A percentile compares a stretch with the other conserved stretches of the same genome.
Conservation (phyloP, 2,888 invertebrate genomes). For the Ophioninae sp. region DNA sequence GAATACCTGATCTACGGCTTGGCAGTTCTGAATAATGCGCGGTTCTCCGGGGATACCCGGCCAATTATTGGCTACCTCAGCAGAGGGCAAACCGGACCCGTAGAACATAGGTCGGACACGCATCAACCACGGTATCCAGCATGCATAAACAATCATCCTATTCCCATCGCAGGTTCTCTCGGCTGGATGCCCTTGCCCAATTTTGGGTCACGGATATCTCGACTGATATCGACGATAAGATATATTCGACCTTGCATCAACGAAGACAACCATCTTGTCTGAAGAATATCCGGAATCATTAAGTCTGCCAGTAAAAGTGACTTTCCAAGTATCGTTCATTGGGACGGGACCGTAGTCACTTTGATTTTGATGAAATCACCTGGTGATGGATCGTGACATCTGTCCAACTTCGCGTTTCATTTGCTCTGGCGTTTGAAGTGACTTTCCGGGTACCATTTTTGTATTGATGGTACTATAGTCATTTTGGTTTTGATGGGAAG, state of each 20-base stretch:
- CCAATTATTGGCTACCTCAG: conserved; percentile 61
- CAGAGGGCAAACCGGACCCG: conserved; percentile 33
- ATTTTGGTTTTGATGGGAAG: too few relatives aligned
- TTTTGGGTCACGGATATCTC: conserved; percentile 1
- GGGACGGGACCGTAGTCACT: too few relatives aligned
- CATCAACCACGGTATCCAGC: conserved; percentile 31
- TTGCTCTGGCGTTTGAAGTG: too few relatives aligned
- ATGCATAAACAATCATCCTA: conserved; percentile 32
- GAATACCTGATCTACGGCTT: conserved; percentile 47
- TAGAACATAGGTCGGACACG: conserved; percentile 26
- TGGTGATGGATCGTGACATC: too few relatives aligned
- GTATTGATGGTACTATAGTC: too few relatives aligned
- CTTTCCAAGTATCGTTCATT: too few relatives aligned
- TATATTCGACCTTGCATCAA: neutral
- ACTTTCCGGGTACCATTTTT: too few relatives aligned
- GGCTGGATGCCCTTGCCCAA: conserved; percentile 13
- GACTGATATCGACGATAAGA: neutral
- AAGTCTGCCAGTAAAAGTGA: too few relatives aligned
- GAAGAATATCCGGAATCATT: too few relatives aligned
- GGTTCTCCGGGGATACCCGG: conserved; percentile 53
- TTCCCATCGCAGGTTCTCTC: conserved; percentile 18
- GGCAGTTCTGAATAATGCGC: conserved; percentile 61
- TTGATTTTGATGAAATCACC: too few relatives aligned
- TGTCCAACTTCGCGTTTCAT: too few relatives aligned
- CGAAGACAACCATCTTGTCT: neutral